Base-by-base conservation (phyloP, 1,140 invertebrate species). In the Medauroidea extradentata region DNA sequence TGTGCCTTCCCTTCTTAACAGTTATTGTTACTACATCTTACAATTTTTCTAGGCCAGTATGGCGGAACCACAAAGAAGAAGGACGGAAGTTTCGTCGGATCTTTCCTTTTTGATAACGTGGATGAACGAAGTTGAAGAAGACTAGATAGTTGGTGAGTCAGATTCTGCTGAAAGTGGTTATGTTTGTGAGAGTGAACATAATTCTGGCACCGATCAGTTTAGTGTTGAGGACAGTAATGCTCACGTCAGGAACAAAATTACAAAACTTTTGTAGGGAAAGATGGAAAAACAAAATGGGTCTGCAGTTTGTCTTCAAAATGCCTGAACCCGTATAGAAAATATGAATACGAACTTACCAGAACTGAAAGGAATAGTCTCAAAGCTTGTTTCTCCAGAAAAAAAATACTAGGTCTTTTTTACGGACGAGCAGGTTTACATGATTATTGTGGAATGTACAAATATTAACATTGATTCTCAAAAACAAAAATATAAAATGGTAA, bases 331-430 rank as follows among this genome's bases (percentile, higher is more conserved):
- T 21, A 18, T 44, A 11, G 14, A 50, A 13, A 58, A 61, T 44
- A 61, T 61, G n/a, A 41, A 58, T 13, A 49, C 14, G 23, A 29
- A 39, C 19, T 27, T 21, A 18, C 57, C 65, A 41, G 65, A 63
- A 13, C 43, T 57, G 18, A 64, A 49, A 57, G 49, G 49, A 55
- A 3, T 27, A 42, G 68, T 62, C 11, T 42, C 59, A 57, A 23
- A 60, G 41, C 48, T 48, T 38, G 64, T 48, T 25, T 59, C 61
- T 18, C n/a, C 39, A 38, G 11, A 67, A n/a, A 61, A 69, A 42
- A 49, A 44, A 25, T 70, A 63, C 61, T 50, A 63, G 38, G 51
- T 61, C 16, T 69, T 69, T 59, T 70, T 50, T 44, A 67, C 11
- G 43, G 60, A 41, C n/a, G n/a, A n/a, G n/a, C n/a, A n/a, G n/a